Percentiles rank a stretch among this genome's conserved stretches.
Conservation (phyloP, 2,888 invertebrate species). For the Serripes groenlandicus region DNA sequence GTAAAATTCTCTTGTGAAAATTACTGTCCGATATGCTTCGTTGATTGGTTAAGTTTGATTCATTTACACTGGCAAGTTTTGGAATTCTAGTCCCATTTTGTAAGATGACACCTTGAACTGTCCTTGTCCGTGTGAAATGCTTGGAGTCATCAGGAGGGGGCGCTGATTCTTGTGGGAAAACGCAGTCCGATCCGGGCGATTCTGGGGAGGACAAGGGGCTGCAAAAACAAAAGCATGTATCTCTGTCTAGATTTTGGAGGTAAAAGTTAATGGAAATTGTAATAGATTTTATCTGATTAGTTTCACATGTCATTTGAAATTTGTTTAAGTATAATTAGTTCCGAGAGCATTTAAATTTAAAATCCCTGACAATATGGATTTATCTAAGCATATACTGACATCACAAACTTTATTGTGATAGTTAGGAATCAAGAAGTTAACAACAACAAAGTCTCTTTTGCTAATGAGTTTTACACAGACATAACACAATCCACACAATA, state of each 20-base stretch:
- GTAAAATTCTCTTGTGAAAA: constrained; percentile 54
- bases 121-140: constrained; percentile 28
- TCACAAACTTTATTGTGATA: too few species aligned
- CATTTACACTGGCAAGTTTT: constrained; percentile 37
- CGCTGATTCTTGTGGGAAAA: constrained; percentile 40
- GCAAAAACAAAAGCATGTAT: constrained; percentile 16
- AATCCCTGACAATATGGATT: too few species aligned
- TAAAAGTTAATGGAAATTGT: neutral
- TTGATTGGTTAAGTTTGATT: constrained; percentile 34
- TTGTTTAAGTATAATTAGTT: too few species aligned
- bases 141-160: constrained; percentile 38
- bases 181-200: constrained; percentile 54
- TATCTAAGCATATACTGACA: too few species aligned
- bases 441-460: too few species aligned
- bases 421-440: too few species aligned
- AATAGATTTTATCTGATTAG: neutral
- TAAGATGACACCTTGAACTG: constrained; percentile 10
- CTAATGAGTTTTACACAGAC: neutral
- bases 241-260: neutral
- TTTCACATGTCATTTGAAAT: too few species aligned
- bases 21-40: constrained; percentile 54
- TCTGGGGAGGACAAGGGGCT: constrained; percentile 64
- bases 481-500: neutral
- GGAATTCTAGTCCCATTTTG: constrained; percentile 62
- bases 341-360: too few species aligned